A percentile compares a stretch with the other conserved stretches of the same genome.
phyloP scores from a whole-genome alignment of 30 jellyfish, hydroid and myxozoan species.

The Hydractinia echinata region DNA sequence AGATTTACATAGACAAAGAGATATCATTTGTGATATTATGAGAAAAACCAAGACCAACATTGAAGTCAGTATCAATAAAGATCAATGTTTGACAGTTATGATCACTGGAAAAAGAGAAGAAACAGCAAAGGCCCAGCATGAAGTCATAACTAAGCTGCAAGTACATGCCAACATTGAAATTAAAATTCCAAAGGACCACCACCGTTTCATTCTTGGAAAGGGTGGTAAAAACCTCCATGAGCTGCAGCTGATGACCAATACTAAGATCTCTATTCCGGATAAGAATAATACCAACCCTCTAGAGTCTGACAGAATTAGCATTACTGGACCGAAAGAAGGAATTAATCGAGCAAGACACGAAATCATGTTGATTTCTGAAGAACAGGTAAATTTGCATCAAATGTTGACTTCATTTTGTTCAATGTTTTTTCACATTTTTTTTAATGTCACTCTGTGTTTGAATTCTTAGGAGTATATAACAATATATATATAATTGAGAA shows the following conservation, averaged over 20 bases:
- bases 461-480: neutral
- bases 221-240: slow-evolving; percentile 80
- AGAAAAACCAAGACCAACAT: slow-evolving; percentile 71
- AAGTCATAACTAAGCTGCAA: slow-evolving; percentile 67
- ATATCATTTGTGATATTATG: slow-evolving; percentile 85
- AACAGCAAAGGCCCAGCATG: slow-evolving; percentile 69
- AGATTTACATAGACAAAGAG: slow-evolving; percentile 66
- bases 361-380: slow-evolving; percentile 78
- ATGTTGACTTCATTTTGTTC: neutral
- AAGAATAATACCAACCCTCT: slow-evolving; percentile 14
- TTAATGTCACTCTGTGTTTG: neutral
- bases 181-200: slow-evolving; percentile 86
- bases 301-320: slow-evolving; percentile 70
- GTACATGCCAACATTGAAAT: slow-evolving; percentile 82
- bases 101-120: slow-evolving; percentile 69
- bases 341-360: slow-evolving; percentile 89
- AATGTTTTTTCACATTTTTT: neutral
- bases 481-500: too few species aligned
- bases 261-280: slow-evolving; percentile 54
- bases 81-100: slow-evolving; percentile 81
- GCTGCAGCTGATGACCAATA: slow-evolving; percentile 67
- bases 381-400: slow-evolving; percentile 47
- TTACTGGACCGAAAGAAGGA: slow-evolving; percentile 90
- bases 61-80: slow-evolving; percentile 85
- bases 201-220: slow-evolving; percentile 76